phyloP scores from a whole-genome alignment of 2,797 vertebrate species.

The Gastrophryne carolinensis region DNA sequence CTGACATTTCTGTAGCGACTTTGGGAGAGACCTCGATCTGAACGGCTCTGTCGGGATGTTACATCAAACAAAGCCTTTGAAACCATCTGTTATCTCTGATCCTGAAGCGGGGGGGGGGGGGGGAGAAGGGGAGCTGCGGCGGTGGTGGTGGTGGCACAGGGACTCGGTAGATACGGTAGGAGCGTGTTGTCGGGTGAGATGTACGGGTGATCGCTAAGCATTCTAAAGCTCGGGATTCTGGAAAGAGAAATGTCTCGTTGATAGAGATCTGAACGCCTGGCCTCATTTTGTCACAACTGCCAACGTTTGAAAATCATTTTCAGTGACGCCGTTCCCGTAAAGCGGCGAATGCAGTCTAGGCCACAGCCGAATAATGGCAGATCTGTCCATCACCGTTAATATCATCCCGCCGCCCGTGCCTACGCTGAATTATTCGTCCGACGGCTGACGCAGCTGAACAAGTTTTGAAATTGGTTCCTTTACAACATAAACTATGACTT shows the following conservation, averaged over 20 bases:
- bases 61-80: slow-evolving; percentile 35
- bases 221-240: neutral
- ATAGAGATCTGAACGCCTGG: neutral
- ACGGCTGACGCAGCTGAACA: too few relatives aligned
- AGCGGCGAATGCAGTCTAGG: too few relatives aligned
- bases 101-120: slow-evolving; percentile 30
- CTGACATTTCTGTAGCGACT: slow-evolving; percentile 31
- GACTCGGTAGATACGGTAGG: neutral
- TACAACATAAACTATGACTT: too few relatives aligned
- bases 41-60: slow-evolving; percentile 25
- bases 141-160: too few relatives aligned
- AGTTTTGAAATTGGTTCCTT: too few relatives aligned
- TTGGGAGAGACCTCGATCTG: slow-evolving; percentile 22
- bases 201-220: neutral
- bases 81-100: slow-evolving; percentile 36
- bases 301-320: neutral
- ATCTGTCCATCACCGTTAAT: too few relatives aligned
- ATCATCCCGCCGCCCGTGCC: too few relatives aligned
- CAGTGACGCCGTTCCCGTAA: too few relatives aligned
- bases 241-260: neutral
- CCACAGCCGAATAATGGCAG: too few relatives aligned
- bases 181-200: neutral
- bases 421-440: too few relatives aligned
- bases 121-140: slow-evolving; percentile 20
- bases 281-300: neutral